Percentiles rank a stretch among this genome's conserved stretches.
Evolutionary conservation across 2,888 invertebrate genomes (phyloP).

Genomic region (Archips crataeganus): DNA sequence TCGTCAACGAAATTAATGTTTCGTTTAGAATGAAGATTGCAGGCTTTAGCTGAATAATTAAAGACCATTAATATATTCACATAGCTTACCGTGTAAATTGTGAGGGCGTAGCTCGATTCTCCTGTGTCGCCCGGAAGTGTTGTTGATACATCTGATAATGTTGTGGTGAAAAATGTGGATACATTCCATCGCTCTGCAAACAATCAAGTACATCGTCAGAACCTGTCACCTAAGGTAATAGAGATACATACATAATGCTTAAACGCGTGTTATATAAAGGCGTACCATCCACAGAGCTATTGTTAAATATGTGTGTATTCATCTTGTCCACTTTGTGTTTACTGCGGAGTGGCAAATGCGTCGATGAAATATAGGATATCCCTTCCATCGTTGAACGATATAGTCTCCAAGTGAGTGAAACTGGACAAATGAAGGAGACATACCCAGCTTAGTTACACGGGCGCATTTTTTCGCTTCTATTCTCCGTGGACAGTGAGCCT

Average conservation of each 20-base stretch:
- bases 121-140: slow-evolving; percentile 81
- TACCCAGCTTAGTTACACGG: neutral
- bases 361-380: too few species aligned
- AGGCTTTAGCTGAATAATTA: too few species aligned
- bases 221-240: neutral
- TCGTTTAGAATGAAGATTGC: too few species aligned
- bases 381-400: too few species aligned
- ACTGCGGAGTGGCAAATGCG: too few species aligned
- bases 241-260: neutral
- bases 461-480: too few species aligned
- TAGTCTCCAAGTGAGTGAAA: too few species aligned
- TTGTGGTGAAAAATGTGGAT: slow-evolving; percentile 82
- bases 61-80: too few species aligned
- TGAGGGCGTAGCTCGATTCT: slow-evolving; percentile 72
- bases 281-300: neutral
- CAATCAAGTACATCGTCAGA: slow-evolving; percentile 38
- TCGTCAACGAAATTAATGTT: too few species aligned
- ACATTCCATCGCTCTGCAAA: slow-evolving; percentile 80
- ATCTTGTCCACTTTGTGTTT: neutral
- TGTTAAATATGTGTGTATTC: neutral
- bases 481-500: neutral
- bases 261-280: slow-evolving; percentile 26
- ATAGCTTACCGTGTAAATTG: slow-evolving; percentile 73
- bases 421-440: too few species aligned
- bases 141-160: slow-evolving; percentile 84